Evolutionary conservation across 2,888 invertebrate species (phyloP).

Genomic region (Stenotaenia linearis): DNA sequence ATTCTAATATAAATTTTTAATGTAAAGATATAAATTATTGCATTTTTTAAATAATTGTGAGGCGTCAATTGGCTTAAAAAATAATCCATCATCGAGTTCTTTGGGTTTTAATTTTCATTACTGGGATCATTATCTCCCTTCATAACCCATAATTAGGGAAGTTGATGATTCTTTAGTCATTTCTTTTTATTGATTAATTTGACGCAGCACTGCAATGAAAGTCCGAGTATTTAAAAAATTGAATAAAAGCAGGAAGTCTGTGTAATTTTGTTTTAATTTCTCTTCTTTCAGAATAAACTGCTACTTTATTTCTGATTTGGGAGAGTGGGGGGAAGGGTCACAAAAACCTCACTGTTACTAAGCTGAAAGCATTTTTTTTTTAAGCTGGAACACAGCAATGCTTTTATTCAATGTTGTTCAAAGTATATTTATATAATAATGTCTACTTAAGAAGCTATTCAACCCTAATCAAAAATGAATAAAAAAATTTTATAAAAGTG

Average conservation of each 20-base stretch:
- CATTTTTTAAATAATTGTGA: too few relatives aligned
- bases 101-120: not conserved
- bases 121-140: not conserved
- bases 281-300: too few relatives aligned
- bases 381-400: not conserved
- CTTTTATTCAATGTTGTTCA: not conserved
- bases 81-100: too few relatives aligned
- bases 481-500: not conserved
- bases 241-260: not conserved
- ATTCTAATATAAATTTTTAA: too few relatives aligned
- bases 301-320: too few relatives aligned
- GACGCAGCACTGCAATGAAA: not conserved
- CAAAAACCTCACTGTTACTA: too few relatives aligned
- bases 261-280: too few relatives aligned
- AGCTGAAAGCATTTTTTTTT: not conserved
- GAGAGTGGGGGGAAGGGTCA: too few relatives aligned
- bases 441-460: not conserved
- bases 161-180: not conserved
- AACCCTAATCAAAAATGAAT: too few relatives aligned
- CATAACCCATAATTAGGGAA: too few relatives aligned
- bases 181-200: not conserved
- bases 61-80: too few relatives aligned
- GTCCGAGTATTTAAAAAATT: not conserved
- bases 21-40: too few relatives aligned
- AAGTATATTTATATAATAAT: not conserved